A percentile compares a stretch with the other conserved stretches of the same genome.
Conservation (phyloP, 2,113 vertebrate genomes). For the Chaetops frenatus region DNA sequence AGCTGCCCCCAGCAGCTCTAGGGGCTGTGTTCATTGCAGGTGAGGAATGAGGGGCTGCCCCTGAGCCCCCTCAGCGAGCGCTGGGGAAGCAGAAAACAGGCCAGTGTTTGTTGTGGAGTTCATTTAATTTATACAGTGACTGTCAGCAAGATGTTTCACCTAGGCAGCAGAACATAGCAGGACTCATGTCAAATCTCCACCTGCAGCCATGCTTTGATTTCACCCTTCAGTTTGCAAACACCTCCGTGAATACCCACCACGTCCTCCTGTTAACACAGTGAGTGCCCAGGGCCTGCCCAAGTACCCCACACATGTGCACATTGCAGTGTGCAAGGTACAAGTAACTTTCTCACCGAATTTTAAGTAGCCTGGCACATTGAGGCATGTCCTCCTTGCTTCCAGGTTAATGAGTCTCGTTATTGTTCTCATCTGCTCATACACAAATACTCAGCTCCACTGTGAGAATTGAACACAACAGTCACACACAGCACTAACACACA, state of each 20-base stretch:
- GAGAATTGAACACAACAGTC: background rate
- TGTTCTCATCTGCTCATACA: background rate
- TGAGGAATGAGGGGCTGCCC: background rate
- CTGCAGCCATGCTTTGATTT: accelerated
- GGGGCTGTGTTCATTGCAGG: background rate
- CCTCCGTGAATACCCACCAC: background rate
- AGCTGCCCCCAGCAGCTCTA: background rate
- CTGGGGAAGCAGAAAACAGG: background rate
- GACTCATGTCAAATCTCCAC: background rate
- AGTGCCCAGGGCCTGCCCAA: background rate
- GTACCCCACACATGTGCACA: accelerated
- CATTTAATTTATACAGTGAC: background rate
- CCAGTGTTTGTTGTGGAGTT: background rate
- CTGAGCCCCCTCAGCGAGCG: accelerated
- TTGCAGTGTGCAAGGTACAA: accelerated
- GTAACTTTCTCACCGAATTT: accelerated
- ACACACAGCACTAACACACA: background rate
- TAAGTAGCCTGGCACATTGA: accelerated
- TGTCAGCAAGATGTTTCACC: background rate
- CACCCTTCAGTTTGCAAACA: background rate
- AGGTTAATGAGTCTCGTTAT: background rate
- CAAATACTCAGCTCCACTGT: background rate
- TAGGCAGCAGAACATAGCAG: background rate
- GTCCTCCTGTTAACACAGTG: accelerated
- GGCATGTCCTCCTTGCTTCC: background rate